Evolutionary conservation across 2,888 invertebrate genomes (phyloP).

Genomic region (Hirtodrosophila duncani): DNA sequence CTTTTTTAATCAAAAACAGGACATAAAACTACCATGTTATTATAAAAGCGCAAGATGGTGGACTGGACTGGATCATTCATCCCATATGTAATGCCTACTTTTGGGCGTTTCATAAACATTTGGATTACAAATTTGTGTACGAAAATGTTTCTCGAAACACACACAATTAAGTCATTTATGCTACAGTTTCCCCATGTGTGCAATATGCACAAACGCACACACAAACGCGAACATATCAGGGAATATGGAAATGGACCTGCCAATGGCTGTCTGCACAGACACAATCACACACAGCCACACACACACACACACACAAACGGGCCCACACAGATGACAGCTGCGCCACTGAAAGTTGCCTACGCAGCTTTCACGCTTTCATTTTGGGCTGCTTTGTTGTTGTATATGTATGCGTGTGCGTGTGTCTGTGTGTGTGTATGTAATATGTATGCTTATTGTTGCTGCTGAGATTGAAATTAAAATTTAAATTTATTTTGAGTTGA

Average conservation of each 20-base stretch:
- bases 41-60: too few relatives aligned
- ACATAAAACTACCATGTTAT: too few relatives aligned
- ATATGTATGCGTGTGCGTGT: too few relatives aligned
- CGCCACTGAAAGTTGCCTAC: constrained; percentile 57
- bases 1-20: too few relatives aligned
- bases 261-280: constrained; percentile 43
- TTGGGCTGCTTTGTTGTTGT: too few relatives aligned
- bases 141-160: constrained; percentile 19
- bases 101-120: constrained; percentile 7
- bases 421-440: too few relatives aligned
- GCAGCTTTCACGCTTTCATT: constrained; percentile 39
- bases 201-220: constrained; percentile 43
- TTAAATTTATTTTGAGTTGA: constrained; percentile 65
- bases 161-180: constrained; percentile 55
- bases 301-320: constrained; percentile 10
- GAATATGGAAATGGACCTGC: constrained; percentile 27
- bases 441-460: constrained; percentile 38
- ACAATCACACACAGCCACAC: constrained; percentile 18
- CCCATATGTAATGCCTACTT: too few relatives aligned
- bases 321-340: constrained; percentile 38
- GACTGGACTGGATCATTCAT: too few relatives aligned
- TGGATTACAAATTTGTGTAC: too few relatives aligned
- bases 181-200: constrained; percentile 42
- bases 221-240: constrained; percentile 5
- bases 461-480: constrained; percentile 67